Percentiles rank a stretch among this genome's conserved stretches.
Evolutionary conservation across 2,888 invertebrate genomes (phyloP).

Genomic region (Caenorhabditis sp.): DNA sequence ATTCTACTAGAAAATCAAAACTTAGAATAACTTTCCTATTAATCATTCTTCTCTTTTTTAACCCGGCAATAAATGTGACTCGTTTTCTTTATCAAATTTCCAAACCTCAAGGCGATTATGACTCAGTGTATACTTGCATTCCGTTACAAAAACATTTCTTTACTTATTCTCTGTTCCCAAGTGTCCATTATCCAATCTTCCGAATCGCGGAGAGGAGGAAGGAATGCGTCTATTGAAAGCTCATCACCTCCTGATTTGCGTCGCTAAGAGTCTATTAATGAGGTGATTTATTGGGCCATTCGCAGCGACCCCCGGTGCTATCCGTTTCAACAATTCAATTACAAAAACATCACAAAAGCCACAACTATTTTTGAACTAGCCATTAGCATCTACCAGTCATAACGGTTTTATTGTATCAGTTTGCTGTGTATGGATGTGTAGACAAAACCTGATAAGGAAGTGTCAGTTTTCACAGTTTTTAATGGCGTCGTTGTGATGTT

Average conservation of each 20-base stretch:
- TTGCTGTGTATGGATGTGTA: constrained; percentile 21
- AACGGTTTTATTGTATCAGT: constrained; percentile 35
- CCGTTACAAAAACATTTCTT: not conserved
- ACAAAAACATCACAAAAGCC: constrained; percentile 52
- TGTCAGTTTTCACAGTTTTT: constrained; percentile 65
- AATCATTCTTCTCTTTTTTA: too few relatives aligned
- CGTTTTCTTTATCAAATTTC: not conserved
- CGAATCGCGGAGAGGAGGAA: not conserved
- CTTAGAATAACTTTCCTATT: too few relatives aligned
- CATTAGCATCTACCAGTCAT: not conserved
- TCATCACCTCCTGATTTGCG: constrained; percentile 62
- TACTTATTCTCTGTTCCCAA: constrained; percentile 7
- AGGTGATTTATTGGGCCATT: constrained; percentile 54
- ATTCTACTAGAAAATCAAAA: too few relatives aligned
- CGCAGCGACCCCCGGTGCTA: constrained; percentile 33
- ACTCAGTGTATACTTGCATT: constrained; percentile 21
- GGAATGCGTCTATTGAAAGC: constrained; percentile 28
- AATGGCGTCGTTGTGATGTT: constrained; percentile 53
- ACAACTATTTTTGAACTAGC: constrained; percentile 1
- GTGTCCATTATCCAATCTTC: constrained; percentile 37
- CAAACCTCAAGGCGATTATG: constrained; percentile 33
- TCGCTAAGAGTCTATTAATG: constrained; percentile 61
- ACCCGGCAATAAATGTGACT: too few relatives aligned
- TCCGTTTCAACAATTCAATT: constrained; percentile 46
- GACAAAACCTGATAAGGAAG: constrained; percentile 58